Evolutionary conservation across 1,140 invertebrate species (phyloP).

Genomic region (Lethrus apterus): DNA sequence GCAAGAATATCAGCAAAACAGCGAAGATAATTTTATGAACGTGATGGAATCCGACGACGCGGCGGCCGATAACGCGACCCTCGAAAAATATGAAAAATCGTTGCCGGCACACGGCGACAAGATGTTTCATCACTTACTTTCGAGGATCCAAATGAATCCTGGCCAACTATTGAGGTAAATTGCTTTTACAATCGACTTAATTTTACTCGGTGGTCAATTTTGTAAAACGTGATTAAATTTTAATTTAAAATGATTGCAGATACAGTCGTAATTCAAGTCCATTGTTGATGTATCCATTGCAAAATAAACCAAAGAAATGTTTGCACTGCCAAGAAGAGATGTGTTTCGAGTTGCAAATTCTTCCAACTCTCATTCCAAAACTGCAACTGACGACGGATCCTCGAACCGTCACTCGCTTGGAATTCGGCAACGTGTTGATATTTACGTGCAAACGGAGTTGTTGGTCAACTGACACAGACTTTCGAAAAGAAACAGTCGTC

Average conservation of each 20-base stretch:
- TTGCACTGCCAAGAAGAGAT: conserved; percentile 62
- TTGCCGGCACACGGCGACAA: conserved; percentile 71
- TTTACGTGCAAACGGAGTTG: conserved; percentile 78
- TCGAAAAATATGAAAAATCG: conserved; percentile 70
- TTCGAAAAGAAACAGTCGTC: conserved; percentile 63
- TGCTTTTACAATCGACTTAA: too few species aligned
- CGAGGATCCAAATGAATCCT: conserved; percentile 64
- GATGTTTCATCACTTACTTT: conserved; percentile 71
- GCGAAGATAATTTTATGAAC: conserved; percentile 39
- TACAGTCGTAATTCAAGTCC: conserved; percentile 60
- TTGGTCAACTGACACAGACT: conserved; percentile 62
- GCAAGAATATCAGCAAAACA: conserved; percentile 53
- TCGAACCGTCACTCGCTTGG: conserved; percentile 46
- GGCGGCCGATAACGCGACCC: conserved; percentile 25
- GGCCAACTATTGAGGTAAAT: conserved; percentile 70
- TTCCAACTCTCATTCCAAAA: conserved; percentile 68
- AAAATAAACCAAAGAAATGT: conserved; percentile 51
- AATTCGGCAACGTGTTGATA: conserved; percentile 74
- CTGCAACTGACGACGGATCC: conserved; percentile 50
- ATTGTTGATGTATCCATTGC: conserved; percentile 56
- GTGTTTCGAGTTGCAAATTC: conserved; percentile 72
- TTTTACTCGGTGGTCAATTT: too few species aligned
- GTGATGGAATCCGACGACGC: conserved; percentile 20
- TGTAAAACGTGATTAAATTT: neutral
- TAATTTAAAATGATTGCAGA: conserved; percentile 41